These are phyloP conservation scores for Thereva nobilitata DNA, from an alignment of 2,888 invertebrate species.

Conservation along the genomic window DNA sequence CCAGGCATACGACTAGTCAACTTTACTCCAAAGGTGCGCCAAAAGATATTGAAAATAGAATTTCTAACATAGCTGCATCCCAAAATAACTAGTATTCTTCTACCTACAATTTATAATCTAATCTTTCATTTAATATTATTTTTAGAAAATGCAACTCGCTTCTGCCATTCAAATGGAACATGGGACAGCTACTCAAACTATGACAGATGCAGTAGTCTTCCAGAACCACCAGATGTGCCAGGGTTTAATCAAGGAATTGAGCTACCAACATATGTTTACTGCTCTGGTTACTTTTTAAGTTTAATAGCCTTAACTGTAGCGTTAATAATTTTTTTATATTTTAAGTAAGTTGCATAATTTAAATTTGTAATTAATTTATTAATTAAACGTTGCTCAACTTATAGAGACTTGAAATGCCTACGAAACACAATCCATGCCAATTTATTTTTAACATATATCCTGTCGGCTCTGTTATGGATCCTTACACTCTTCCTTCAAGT, in stretches of 20 bases:
- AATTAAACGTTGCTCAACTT: constrained; percentile 4
- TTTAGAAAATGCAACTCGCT: constrained; percentile 83
- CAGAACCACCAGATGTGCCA: constrained; percentile 61
- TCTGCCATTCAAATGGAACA: constrained; percentile 74
- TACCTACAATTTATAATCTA: no score
- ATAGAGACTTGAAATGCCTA: constrained; percentile 87
- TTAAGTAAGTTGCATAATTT: constrained; percentile 73
- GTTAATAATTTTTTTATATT: constrained; percentile 83
- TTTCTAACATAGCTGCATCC: no score
- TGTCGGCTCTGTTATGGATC: constrained; percentile 89
- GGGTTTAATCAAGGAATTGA: constrained; percentile 59
- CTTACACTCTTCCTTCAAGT: constrained; percentile 79
- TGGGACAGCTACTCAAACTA: constrained; percentile 84
- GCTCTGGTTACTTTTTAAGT: constrained; percentile 82
- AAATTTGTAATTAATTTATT: not conserved
- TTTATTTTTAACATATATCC: constrained; percentile 88
- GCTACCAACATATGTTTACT: constrained; percentile 77
- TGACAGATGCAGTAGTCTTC: constrained; percentile 65
- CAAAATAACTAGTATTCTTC: no score
- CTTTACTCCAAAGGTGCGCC: no score
- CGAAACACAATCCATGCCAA: constrained; percentile 94
- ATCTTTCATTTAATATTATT: constrained; percentile 41
- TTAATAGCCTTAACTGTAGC: constrained; percentile 81
- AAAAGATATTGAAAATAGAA: no score
- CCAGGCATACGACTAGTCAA: no score